These are phyloP conservation scores for Scatophagus argus DNA, from an alignment of 2,113 vertebrate species.

Conservation along the genomic window DNA sequence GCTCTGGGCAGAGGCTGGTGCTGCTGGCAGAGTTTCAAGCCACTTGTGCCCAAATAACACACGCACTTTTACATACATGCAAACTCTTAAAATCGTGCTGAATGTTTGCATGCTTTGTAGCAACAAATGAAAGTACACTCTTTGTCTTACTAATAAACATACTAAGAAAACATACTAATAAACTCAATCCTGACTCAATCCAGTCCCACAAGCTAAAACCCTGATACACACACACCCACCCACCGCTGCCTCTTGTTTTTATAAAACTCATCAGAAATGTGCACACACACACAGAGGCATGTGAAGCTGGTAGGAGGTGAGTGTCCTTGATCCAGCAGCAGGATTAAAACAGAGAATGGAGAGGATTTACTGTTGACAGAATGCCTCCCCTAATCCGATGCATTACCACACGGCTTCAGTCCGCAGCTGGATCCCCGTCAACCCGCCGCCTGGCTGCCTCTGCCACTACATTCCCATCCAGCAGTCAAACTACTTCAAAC, in stretches of 20 bases:
- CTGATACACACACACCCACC: background rate
- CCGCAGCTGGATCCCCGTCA: constrained; percentile 46
- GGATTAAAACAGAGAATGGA: constrained; percentile 69
- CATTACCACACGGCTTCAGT: constrained; percentile 55
- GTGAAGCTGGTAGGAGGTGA: constrained; percentile 33
- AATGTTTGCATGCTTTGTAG: background rate
- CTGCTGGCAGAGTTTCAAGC: background rate
- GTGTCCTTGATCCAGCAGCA: constrained; percentile 57
- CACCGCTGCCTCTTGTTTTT: background rate
- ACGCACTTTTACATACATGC: background rate
- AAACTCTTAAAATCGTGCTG: background rate
- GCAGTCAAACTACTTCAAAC: background rate
- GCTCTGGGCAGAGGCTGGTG: background rate
- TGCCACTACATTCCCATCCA: constrained; percentile 8
- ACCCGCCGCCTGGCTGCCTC: background rate
- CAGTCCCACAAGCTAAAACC: background rate
- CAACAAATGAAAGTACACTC: background rate
- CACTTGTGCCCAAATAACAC: constrained; percentile 20
- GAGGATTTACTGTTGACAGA: constrained; percentile 65
- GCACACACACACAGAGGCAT: background rate
- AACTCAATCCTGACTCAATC: background rate
- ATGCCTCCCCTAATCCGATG: constrained; percentile 71
- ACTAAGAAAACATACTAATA: background rate
- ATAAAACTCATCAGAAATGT: constrained; percentile 26
- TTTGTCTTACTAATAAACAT: no score